Base-by-base conservation (phyloP, 2,113 vertebrate species). In the Syrrhaptes paradoxus region DNA sequence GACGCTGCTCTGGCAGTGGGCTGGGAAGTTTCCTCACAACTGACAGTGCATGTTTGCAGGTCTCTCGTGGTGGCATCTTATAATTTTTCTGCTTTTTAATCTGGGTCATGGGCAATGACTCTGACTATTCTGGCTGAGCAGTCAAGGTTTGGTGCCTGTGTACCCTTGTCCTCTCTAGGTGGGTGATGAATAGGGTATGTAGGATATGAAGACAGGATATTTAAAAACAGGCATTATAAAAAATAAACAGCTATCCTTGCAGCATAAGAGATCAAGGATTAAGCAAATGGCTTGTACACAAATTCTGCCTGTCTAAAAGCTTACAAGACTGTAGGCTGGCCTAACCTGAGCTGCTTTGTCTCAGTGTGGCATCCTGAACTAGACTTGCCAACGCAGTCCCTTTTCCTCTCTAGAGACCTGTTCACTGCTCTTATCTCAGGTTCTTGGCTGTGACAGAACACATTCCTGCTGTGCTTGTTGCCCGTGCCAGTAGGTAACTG, bases 61-160 rank as follows among this genome's bases (percentile, higher is more conserved):
- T 72, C 4, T 59, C 25, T 59, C 0, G 0, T 58, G 58, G 45
- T 49, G 59, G 19, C 21, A 41, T 62, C 46, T 66, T 24, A 21
- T 48, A 8, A 8, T 63, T 85, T 59, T 57, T 24, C 28, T 73
- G 34, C 9, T 76, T 68, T 85, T 58, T 49, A 12, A 10, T 66
- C 62, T 83, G 59, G 20, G 14, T 70, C 7, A 2, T 31, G 55
- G 81, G 18, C 14, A 59, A 1, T 16, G 43, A 38, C 17, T 2
- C 9, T 2, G 21, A 38, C 22, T 46, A 1, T 49, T 52, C 10
- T 51, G 79, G 31, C 36, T 46, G 74, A 13, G 2, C 17, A 10
- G 22, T 4, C 18, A 46, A 18, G 43, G 18, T 49, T 45, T 54
- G 72, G 51, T 62, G 43, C 46, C 22, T 32, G 13, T 4, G 58